Base-by-base conservation (phyloP, 2,113 vertebrate species). In the Cariama cristata region DNA sequence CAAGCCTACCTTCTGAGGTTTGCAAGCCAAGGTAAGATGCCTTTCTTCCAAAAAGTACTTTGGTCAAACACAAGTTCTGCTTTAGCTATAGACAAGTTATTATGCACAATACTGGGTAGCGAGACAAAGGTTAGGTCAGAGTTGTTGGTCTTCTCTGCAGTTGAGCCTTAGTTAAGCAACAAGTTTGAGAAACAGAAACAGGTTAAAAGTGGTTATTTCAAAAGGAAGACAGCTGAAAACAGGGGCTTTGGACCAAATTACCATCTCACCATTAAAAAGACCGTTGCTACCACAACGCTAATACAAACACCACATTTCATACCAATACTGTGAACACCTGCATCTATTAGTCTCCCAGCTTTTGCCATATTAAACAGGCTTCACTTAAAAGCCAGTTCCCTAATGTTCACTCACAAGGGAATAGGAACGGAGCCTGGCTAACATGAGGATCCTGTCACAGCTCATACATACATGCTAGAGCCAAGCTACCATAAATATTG, bases 261-360 rank as follows among this genome's bases (percentile, higher is more conserved):
- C 87, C 81, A 75, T 33, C 89, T 83, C 89, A 77, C 83, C 33
- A 0, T 90, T 93, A 93, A 95, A 94, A 90, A 72, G 79, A 68
- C 60, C 4, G 91, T 97, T 97, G 94, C 97, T 83, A 98, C 93
- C 97, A 95, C 95, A 97, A 97, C 96, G 75, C 79, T 59, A 42
- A 97, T 17, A 96, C 89, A 96, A 98, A 95, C 93, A 94, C n/a
- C 89, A 50, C 89, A 83, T 87, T 97, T 97, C 94, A 95, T 79
- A 96, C 79, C 93, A 74, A 49, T 44, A 77, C 81, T 73, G 60
- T 0, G 44, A 96, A 95, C 97, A 96, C 95, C 96, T 96, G 96
- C 92, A 93, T 79, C 90, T 76, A n/a, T 92, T 95, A 28, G 4
- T 30, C 50, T 94, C 77, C 91, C 89, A 88, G 95, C 75, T 94